Percentiles rank a stretch among this genome's conserved stretches.
phyloP scores from a whole-genome alignment of 2,888 invertebrate species.

The Cephus pygmeus region DNA sequence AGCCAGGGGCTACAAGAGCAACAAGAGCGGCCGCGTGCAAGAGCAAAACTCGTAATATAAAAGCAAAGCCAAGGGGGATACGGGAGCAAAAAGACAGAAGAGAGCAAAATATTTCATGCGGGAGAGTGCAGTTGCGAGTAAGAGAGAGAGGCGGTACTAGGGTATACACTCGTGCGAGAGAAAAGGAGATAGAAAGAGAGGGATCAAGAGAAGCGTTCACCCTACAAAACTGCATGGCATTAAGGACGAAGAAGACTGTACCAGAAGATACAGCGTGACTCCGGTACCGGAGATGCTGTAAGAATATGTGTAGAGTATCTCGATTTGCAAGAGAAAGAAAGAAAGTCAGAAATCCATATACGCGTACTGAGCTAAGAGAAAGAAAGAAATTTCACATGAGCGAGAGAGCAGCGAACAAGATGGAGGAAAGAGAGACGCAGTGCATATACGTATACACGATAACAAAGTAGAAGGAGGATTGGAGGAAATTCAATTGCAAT shows the following conservation, averaged over 20 bases:
- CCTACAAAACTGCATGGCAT: constrained; percentile 19
- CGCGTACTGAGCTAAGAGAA: background rate
- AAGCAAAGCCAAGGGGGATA: constrained; percentile 32
- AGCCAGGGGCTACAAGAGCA: constrained; percentile 48
- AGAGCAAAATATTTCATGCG: constrained; percentile 50
- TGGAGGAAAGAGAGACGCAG: constrained; percentile 21
- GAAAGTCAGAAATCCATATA: constrained; percentile 6
- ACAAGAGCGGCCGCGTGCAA: constrained; percentile 21
- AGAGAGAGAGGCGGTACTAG: constrained; percentile 22
- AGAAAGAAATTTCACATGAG: background rate
- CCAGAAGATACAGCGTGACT: background rate
- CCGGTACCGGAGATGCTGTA: background rate
- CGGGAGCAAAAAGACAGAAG: constrained; percentile 36
- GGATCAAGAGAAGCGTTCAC: constrained; percentile 10
- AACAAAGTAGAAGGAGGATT: constrained; percentile 23
- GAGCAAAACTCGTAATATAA: constrained; percentile 41
- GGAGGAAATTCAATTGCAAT: constrained; percentile 62
- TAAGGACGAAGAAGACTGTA: constrained; percentile 6
- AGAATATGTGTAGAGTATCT: background rate
- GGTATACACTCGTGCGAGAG: background rate
- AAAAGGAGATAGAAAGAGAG: constrained; percentile 4
- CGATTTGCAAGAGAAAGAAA: constrained; percentile 21
- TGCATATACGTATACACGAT: background rate
- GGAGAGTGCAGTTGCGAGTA: constrained; percentile 19
- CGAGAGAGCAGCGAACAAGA: constrained; percentile 26